phyloP scores from a whole-genome alignment of 92 coral and sea anemone genomes.

The Zoanthus sansibaricus region DNA sequence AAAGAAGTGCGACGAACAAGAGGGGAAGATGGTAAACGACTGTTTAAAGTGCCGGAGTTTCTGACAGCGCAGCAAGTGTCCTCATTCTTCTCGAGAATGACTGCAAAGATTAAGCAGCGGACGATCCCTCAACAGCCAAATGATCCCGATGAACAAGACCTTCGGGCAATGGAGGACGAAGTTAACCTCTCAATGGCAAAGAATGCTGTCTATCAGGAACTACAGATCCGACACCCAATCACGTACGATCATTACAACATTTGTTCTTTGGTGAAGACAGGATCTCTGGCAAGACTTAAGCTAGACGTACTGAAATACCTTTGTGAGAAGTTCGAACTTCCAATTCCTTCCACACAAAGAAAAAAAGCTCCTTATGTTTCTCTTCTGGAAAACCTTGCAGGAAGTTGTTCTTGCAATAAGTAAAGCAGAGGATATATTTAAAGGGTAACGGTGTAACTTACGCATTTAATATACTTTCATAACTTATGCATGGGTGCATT shows the following conservation, averaged over 20 bases:
- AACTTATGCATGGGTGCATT: background rate
- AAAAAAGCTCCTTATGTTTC: conserved; percentile 39
- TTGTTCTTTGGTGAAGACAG: conserved; percentile 40
- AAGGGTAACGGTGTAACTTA: background rate
- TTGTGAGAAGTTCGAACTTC: conserved; percentile 25
- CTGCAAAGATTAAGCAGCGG: conserved; percentile 41
- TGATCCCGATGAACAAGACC: conserved; percentile 6
- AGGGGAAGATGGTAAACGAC: conserved; percentile 40
- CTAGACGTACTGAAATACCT: conserved; percentile 19
- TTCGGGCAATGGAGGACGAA: conserved; percentile 1
- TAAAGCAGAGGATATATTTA: background rate
- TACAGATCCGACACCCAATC: conserved; percentile 44
- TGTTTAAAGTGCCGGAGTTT: conserved; percentile 35
- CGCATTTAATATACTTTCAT: no score
- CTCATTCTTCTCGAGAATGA: conserved; percentile 53
- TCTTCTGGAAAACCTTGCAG: conserved; percentile 21
- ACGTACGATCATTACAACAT: conserved; percentile 43
- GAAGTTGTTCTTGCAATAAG: conserved; percentile 22
- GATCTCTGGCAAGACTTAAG: background rate
- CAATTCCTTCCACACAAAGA: background rate
- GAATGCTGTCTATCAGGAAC: conserved; percentile 18
- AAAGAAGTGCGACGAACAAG: conserved; percentile 39
- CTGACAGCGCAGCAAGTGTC: conserved; percentile 43
- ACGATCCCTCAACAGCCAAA: conserved; percentile 1
- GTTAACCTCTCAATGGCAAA: background rate